Evolutionary conservation across 2,797 vertebrate genomes (phyloP).

Genomic region (Schizopygopsis pylzovi): DNA sequence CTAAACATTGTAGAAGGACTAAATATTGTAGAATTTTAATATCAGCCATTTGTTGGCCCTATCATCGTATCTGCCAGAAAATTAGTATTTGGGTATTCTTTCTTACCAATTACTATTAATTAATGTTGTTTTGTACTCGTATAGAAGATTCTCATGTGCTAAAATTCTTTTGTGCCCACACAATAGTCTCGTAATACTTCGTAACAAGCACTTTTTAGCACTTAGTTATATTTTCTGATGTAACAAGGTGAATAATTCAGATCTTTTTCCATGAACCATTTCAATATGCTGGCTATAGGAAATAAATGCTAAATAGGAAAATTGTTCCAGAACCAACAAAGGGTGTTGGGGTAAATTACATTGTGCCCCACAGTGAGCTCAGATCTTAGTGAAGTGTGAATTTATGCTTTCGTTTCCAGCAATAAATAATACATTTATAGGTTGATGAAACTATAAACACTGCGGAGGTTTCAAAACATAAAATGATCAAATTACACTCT

Average conservation of each 20-base stretch:
- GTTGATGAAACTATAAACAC: neutral
- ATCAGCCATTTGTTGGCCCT: neutral
- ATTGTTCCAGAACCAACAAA: neutral
- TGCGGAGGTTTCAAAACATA: neutral
- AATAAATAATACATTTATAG: neutral
- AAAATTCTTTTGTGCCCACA: neutral
- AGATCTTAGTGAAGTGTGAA: neutral
- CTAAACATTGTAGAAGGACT: neutral
- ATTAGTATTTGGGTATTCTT: neutral
- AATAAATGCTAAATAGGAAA: neutral
- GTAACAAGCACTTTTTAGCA: neutral
- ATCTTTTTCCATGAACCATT: neutral
- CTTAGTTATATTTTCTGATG: slow-evolving; percentile 2
- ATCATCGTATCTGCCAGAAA: neutral
- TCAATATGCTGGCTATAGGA: neutral
- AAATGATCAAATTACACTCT: neutral
- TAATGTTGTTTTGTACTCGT: neutral
- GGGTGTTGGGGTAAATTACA: neutral
- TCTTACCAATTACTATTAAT: neutral
- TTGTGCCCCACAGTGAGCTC: neutral
- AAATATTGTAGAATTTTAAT: neutral
- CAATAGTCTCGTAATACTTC: neutral
- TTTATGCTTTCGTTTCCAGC: neutral
- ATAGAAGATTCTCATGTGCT: neutral
- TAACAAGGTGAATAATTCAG: neutral